Evolutionary conservation across 2,888 invertebrate genomes (phyloP).

Genomic region (Nematopogon swammerdamellus): DNA sequence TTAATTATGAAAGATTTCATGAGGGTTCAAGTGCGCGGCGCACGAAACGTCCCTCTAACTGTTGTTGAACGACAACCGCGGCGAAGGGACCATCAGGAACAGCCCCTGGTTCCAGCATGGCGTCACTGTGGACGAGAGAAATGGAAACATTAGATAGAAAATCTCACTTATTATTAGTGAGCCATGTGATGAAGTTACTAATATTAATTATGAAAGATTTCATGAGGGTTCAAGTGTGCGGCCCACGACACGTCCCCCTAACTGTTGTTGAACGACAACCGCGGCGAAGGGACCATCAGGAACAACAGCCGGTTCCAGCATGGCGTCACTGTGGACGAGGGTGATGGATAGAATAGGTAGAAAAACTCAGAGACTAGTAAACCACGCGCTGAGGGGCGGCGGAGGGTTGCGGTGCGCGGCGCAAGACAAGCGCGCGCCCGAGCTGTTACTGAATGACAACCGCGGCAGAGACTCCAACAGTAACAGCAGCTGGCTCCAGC

Average conservation of each 20-base stretch:
- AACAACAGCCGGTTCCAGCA: slow-evolving; percentile 47
- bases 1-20: too few species aligned
- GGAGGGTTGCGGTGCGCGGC: slow-evolving; percentile 73
- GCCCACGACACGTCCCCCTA: slow-evolving; percentile 75
- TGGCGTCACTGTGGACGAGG: slow-evolving; percentile 16
- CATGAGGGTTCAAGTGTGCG: slow-evolving; percentile 71
- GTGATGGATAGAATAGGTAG: neutral
- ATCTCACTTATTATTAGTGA: too few species aligned
- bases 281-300: slow-evolving; percentile 76
- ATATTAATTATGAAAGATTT: too few species aligned
- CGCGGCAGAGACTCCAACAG: slow-evolving; percentile 78
- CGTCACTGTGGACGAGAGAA: slow-evolving; percentile 18
- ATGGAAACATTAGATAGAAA: neutral
- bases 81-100: slow-evolving; percentile 76
- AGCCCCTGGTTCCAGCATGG: slow-evolving; percentile 29
- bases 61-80: slow-evolving; percentile 74
- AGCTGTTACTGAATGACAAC: slow-evolving; percentile 73
- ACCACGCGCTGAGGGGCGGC: slow-evolving; percentile 68
- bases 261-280: slow-evolving; percentile 73
- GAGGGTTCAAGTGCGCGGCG: slow-evolving; percentile 71
- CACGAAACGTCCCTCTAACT: slow-evolving; percentile 75
- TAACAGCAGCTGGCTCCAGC: slow-evolving; percentile 48
- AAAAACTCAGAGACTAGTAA: too few species aligned
- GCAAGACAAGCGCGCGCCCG: slow-evolving; percentile 72
- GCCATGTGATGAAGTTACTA: too few species aligned